Evolutionary conservation across 2,113 vertebrate species (phyloP), one percentile per base, ranked within the genome.

Genomic region (Albula goreensis): DNA sequence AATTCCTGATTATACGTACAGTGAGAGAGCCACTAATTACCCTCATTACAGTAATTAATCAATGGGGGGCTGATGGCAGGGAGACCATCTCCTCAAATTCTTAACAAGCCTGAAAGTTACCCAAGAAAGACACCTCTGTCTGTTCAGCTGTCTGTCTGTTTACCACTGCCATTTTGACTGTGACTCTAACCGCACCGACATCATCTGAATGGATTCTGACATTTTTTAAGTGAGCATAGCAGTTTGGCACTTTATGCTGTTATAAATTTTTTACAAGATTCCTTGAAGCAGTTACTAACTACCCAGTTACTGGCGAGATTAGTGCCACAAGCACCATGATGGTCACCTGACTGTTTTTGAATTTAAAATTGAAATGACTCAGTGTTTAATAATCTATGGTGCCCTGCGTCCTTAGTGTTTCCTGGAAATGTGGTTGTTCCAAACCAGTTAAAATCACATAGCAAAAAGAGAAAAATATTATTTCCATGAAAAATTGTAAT

Each of bases 21-120:
- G 84, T 31, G 84, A 78, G 80, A 52, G 84, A 50, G 56, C 41
- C 41, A 41, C 22, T 80, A 85, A 85, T 85, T 63, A 85, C 85
- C 49, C 78, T 66, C 56, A 60, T 85, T 80, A 85, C 22, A 11
- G 56, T 85, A 85, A 85, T 85, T 56, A 85, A 81, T 80, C 78
- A 85, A 60, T 57, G 78, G 56, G 78, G n/a, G 56, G 57, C 85
- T 85, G 53, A 80, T n/a, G 49, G 80, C 78, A 66, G 3, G 1
- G 50, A 48, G 56, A 66, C 78, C 41, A 12, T 50, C 49, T 50
- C 56, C 60, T 85, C 52, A 85, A 80, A 57, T 85, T 19, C 17
- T 51, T 11, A 53, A 53, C 79, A 31, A 22, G 53, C 11, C 52
- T 83, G 53, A 60, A 63, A 83, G 56, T 63, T 41, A 25, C 25